phyloP scores from a whole-genome alignment of 2,113 vertebrate genomes.

The Ceyx cyanopectus region DNA sequence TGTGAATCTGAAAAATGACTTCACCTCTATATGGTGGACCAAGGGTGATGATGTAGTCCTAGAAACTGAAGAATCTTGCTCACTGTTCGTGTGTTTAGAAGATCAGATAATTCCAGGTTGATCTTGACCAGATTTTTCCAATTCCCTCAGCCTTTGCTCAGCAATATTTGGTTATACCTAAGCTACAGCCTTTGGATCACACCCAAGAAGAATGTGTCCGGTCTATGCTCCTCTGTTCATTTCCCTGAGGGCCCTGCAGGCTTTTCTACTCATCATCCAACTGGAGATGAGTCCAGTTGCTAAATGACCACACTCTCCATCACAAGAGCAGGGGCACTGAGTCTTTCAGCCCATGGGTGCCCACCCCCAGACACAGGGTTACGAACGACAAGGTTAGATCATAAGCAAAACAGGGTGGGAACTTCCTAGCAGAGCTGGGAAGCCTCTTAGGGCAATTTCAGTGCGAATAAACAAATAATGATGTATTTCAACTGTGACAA shows the following conservation, averaged over 20 bases:
- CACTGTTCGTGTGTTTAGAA: not conserved
- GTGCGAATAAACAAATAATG: not conserved
- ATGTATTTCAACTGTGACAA: not conserved
- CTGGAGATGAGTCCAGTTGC: not conserved
- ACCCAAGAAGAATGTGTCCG: not conserved
- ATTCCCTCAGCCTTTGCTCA: not conserved
- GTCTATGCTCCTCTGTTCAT: not conserved
- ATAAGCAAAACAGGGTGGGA: conserved; percentile 57
- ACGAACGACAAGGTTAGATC: not conserved
- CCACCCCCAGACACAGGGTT: conserved; percentile 16
- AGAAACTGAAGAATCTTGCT: not conserved
- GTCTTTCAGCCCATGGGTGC: not conserved
- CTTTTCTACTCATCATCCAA: not conserved
- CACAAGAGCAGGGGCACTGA: not conserved
- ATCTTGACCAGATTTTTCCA: not conserved
- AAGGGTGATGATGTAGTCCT: not conserved
- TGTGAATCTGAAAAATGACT: not conserved
- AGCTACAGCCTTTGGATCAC: not conserved
- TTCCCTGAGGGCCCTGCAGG: not conserved
- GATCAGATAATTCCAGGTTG: not conserved
- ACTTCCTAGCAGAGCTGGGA: conserved; percentile 23
- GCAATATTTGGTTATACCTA: not conserved
- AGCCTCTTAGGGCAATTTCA: not conserved
- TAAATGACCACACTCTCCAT: not conserved
- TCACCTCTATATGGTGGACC: not conserved